A percentile compares a stretch with the other conserved stretches of the same genome.
Conservation (phyloP, 2,113 vertebrate species). For the Hippocampus comes region DNA sequence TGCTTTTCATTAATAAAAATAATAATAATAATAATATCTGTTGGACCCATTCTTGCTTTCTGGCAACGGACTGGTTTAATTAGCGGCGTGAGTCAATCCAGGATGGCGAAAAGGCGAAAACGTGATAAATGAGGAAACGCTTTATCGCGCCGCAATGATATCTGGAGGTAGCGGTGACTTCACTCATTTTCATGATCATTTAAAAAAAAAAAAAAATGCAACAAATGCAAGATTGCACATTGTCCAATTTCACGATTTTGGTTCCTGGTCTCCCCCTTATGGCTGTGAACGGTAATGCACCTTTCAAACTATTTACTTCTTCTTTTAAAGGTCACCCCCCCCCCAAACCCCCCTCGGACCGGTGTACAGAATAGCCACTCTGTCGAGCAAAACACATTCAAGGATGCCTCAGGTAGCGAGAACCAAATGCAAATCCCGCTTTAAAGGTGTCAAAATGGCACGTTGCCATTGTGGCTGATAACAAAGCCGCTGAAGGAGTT, state of each 20-base stretch:
- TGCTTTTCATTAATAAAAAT: slow-evolving; percentile 51
- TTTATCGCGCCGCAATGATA: background rate
- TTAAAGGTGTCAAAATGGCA: background rate
- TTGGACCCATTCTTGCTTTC: slow-evolving; percentile 61
- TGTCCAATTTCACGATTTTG: no score
- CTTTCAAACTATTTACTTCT: background rate
- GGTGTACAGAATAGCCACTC: background rate
- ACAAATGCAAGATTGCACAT: no score
- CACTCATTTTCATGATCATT: background rate
- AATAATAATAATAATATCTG: slow-evolving; percentile 23
- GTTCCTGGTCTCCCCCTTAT: no score
- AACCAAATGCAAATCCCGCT: slow-evolving; percentile 3
- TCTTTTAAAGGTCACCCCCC: background rate
- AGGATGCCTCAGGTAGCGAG: background rate
- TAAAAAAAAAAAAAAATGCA: background rate
- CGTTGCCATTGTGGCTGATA: slow-evolving; percentile 1
- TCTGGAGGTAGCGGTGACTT: background rate
- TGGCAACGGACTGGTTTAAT: slow-evolving; percentile 46
- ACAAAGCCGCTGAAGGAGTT: slow-evolving; percentile 1
- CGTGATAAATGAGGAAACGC: background rate
- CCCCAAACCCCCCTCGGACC: background rate
- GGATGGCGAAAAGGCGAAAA: background rate
- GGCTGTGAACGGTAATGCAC: no score
- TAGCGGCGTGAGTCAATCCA: background rate
- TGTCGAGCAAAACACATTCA: background rate